Evolutionary conservation across 92 coral and sea anemone species (phyloP).

Genomic region (Epizoanthus fatuus): DNA sequence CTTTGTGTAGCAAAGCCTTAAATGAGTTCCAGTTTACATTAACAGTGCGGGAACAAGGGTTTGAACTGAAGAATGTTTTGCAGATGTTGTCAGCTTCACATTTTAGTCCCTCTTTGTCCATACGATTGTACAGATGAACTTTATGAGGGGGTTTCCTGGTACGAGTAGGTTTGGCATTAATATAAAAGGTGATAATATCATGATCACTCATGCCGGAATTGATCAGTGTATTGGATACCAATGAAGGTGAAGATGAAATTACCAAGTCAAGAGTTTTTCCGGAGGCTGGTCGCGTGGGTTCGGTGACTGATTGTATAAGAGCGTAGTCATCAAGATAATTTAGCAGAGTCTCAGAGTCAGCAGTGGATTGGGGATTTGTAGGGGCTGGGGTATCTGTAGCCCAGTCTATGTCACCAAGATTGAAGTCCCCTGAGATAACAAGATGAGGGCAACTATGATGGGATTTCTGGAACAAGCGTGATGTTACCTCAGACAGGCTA

Average conservation of each 20-base stretch:
- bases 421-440: slow-evolving; percentile 15
- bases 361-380: slow-evolving; percentile 2
- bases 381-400: slow-evolving; percentile 18
- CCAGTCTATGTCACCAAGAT: slow-evolving; percentile 19
- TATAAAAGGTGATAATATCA: background rate
- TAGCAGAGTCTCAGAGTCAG: slow-evolving; percentile 1
- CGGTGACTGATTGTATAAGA: slow-evolving; percentile 8
- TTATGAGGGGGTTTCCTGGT: background rate
- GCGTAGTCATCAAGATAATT: slow-evolving; percentile 15
- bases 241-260: slow-evolving; percentile 1
- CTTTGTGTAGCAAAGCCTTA: background rate
- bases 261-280: slow-evolving; percentile 7
- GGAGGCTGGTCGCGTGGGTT: slow-evolving; percentile 20
- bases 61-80: slow-evolving; percentile 9
- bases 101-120: slow-evolving; percentile 12
- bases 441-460: slow-evolving; percentile 11
- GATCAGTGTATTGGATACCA: slow-evolving; percentile 2
- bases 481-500: background rate
- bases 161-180: background rate
- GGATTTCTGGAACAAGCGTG: slow-evolving; percentile 10
- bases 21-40: slow-evolving; percentile 4
- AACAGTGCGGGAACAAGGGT: slow-evolving; percentile 14
- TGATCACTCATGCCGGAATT: slow-evolving; percentile 8
- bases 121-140: slow-evolving; percentile 9
- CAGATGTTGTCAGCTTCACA: slow-evolving; percentile 12